phyloP scores from a whole-genome alignment of 2,113 vertebrate genomes.

The Phasianus colchicus region DNA sequence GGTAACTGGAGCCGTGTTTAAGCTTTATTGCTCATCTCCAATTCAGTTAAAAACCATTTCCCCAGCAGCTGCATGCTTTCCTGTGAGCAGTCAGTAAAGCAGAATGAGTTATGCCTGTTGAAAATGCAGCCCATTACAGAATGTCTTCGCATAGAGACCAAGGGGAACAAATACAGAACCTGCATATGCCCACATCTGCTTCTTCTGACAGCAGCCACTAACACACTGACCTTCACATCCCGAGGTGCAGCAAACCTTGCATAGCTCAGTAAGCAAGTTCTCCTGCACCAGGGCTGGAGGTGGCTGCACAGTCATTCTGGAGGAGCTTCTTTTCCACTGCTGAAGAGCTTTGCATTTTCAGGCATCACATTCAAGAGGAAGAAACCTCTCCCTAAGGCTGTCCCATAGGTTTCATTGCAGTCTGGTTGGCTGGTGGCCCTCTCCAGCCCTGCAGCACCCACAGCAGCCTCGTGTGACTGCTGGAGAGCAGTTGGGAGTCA shows the following conservation, averaged over 20 bases:
- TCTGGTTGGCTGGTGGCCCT: neutral
- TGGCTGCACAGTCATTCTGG: fast-evolving
- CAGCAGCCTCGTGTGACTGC: neutral
- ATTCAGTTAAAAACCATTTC: neutral
- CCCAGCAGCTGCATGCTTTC: neutral
- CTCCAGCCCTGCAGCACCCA: neutral
- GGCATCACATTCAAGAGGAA: neutral
- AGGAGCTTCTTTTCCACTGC: neutral
- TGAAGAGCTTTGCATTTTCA: neutral
- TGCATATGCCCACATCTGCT: neutral
- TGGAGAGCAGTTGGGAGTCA: neutral
- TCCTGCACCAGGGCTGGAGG: neutral
- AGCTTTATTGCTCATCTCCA: neutral
- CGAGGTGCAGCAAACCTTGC: fast-evolving
- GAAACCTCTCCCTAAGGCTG: neutral
- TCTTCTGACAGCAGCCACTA: neutral
- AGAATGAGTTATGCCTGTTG: neutral
- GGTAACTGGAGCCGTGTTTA: neutral
- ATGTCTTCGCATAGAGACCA: neutral
- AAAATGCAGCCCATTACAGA: neutral
- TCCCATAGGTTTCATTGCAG: neutral
- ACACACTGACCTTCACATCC: fast-evolving
- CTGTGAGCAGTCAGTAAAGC: neutral
- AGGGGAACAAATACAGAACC: neutral
- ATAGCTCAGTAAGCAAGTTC: fast-evolving